Percentiles rank a stretch among this genome's conserved stretches.
phyloP scores from a whole-genome alignment of 1,140 invertebrate genomes.

The Argopecten irradians region DNA sequence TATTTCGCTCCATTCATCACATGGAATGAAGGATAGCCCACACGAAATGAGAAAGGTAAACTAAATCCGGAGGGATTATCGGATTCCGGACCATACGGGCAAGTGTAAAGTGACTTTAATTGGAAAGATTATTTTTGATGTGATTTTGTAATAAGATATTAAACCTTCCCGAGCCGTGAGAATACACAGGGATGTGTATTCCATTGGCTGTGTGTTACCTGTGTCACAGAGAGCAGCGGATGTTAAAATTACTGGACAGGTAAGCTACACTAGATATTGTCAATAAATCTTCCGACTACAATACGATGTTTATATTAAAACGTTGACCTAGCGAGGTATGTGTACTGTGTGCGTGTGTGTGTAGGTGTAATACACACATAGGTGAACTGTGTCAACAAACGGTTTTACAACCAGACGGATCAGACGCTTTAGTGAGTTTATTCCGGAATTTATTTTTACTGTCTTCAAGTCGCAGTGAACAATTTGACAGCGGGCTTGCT shows the following conservation, averaged over 20 bases:
- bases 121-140: not conserved
- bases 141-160: not conserved
- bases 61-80: not conserved
- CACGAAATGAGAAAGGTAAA: not conserved
- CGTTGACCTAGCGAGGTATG: not conserved
- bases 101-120: not conserved
- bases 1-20: not conserved
- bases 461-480: not conserved
- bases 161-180: not conserved
- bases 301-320: constrained; percentile 19
- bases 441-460: not conserved
- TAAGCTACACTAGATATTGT: not conserved
- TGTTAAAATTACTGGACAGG: not conserved
- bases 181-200: not conserved
- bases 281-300: not conserved
- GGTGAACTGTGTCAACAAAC: constrained; percentile 1
- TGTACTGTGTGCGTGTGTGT: not conserved
- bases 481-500: not conserved
- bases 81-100: not conserved
- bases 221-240: not conserved
- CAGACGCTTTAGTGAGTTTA: not conserved
- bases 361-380: not conserved
- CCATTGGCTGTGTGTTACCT: not conserved
- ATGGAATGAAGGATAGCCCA: not conserved
- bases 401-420: not conserved